Evolutionary conservation across 2,888 invertebrate species (phyloP).

Genomic region (Allacma fusca): DNA sequence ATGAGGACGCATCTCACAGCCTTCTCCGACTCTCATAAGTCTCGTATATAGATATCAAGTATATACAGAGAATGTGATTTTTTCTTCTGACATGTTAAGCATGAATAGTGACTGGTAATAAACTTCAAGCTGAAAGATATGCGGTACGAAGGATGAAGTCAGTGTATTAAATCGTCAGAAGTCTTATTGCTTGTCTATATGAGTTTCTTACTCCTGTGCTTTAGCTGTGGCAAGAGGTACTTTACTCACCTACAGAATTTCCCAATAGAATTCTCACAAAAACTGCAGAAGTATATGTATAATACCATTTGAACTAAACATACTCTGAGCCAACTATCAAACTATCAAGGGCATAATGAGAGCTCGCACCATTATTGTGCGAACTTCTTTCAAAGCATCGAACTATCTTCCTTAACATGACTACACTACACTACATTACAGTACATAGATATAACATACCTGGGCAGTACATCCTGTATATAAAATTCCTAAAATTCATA

Average conservation of each 20-base stretch:
- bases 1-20: not conserved
- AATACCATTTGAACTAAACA: no score
- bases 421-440: not conserved
- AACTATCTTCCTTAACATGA: not conserved
- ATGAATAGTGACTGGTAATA: conserved; percentile 4
- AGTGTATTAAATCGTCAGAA: not conserved
- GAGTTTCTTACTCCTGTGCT: not conserved
- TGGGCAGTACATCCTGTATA: no score
- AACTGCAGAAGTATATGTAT: no score
- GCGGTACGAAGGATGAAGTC: not conserved
- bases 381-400: not conserved
- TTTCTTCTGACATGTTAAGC: not conserved
- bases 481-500: no score
- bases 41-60: no score
- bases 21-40: not conserved
- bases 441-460: not conserved
- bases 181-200: not conserved
- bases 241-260: not conserved
- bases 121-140: conserved; percentile 4
- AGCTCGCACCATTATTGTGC: not conserved
- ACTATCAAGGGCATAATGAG: not conserved
- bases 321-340: not conserved
- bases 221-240: not conserved
- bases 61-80: not conserved
- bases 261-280: conserved; percentile 4